Evolutionary conservation across 2,888 invertebrate genomes (phyloP).

Genomic region (Drosophila atripex): DNA sequence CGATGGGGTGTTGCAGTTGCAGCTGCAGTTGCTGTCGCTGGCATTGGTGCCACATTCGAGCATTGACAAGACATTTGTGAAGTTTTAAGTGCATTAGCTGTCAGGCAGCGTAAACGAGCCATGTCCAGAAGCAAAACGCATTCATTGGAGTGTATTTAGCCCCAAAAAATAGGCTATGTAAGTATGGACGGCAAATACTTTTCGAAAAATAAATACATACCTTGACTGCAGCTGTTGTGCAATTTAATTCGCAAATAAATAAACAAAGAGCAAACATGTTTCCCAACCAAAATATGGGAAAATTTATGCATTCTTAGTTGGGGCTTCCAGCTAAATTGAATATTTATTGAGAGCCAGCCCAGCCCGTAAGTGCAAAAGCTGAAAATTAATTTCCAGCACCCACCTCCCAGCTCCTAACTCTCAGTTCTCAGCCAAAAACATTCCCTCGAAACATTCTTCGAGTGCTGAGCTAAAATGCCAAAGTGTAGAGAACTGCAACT

Average conservation of each 20-base stretch:
- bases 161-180: constrained; percentile 46
- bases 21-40: constrained; percentile 27
- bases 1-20: constrained; percentile 47
- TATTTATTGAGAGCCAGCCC: constrained; percentile 25
- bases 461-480: constrained; percentile 33
- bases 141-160: constrained; percentile 20
- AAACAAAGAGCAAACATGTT: neutral
- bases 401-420: neutral
- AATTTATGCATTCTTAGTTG: constrained; percentile 33
- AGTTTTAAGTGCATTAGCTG: constrained; percentile 80
- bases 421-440: neutral
- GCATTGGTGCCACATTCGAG: constrained; percentile 57
- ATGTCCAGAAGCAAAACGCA: neutral
- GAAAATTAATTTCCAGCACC: constrained; percentile 29
- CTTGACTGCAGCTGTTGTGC: constrained; percentile 6
- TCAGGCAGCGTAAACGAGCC: constrained; percentile 43
- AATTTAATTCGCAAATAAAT: constrained; percentile 14
- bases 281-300: constrained; percentile 6
- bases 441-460: constrained; percentile 29
- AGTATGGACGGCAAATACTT: neutral
- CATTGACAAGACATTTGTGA: constrained; percentile 79
- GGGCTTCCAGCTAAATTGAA: constrained; percentile 22
- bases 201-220: constrained; percentile 2
- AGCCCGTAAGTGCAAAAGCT: constrained; percentile 11
- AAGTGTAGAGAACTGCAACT: constrained; percentile 22